Evolutionary conservation across 37 sponge, comb jelly and placozoan species (phyloP), one percentile per base, ranked within the genome.

Genomic region (Hormiphora californensis): DNA sequence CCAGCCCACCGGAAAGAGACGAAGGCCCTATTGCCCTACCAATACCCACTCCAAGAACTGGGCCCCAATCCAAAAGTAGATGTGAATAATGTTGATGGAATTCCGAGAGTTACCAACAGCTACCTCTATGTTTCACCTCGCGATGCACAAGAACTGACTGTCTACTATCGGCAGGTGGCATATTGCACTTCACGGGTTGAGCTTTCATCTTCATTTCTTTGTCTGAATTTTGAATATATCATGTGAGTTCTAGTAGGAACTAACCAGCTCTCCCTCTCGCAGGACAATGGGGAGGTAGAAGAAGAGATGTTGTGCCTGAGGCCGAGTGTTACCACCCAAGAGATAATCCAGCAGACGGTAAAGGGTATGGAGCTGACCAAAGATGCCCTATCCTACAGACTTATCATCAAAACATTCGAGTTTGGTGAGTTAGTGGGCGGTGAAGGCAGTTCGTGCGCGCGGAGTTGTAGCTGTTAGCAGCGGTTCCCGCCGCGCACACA

Each of bases 21-120:
- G 46, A 39, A 33, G 25, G 28, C 38, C 7, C 81, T 73, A 15
- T 73, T 27, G 46, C 81, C 81, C 9, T 46, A 73, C 81, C 81
- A 73, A 46, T 73, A 73, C 44, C 81, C 81, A 2, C 43, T 73
- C 0, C 81, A 73, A 73, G 81, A 73, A 19, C 46, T 73, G 81
- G 81, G 81, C 7, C 46, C 40, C 39, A 9, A 23, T 17, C 81
- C 46, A 4, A 73, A 73, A 40, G 81, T 73, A 0, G 81, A 73
- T 43, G 21, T 25, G 28, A 39, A 73, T 46, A 41, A 12, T 25
- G 9, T 22, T 9, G 81, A 73, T 2, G 81, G 81, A 1, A 17
- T 73, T 1, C 81, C 81, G 23, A 21, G 81, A 7, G 81, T 73
- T 11, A 73, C 81, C 23, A 40, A 11, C 46, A 32, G 81, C 27